Evolutionary conservation across 1,140 invertebrate species (phyloP).

Genomic region (Drosophila ercepeae): DNA sequence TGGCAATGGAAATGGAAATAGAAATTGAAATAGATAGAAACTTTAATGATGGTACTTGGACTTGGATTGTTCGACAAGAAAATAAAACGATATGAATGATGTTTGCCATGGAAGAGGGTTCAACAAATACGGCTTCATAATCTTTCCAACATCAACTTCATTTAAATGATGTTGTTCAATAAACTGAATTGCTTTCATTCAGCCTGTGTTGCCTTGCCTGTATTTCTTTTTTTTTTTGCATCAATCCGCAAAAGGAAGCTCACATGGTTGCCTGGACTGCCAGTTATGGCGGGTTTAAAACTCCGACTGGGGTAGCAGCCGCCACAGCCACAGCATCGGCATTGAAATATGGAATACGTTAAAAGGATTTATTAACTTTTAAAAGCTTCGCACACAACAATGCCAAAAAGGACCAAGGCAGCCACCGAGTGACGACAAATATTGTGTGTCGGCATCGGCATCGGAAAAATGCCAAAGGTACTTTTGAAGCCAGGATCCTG

Average conservation of each 20-base stretch:
- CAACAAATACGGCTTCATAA: constrained; percentile 69
- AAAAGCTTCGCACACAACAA: constrained; percentile 77
- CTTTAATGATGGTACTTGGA: constrained; percentile 44
- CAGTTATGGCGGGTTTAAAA: constrained; percentile 43
- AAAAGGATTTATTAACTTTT: constrained; percentile 82
- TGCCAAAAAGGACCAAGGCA: constrained; percentile 59
- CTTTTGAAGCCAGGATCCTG: not conserved
- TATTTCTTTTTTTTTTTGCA: constrained; percentile 20
- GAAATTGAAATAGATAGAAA: constrained; percentile 70
- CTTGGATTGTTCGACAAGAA: constrained; percentile 1
- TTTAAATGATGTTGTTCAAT: constrained; percentile 77
- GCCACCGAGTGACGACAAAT: constrained; percentile 39
- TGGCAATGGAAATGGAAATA: constrained; percentile 27
- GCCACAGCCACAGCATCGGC: constrained; percentile 28
- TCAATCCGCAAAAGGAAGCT: constrained; percentile 41
- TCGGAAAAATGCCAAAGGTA: constrained; percentile 34
- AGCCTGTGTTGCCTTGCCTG: constrained; percentile 1
- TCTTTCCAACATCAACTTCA: constrained; percentile 43
- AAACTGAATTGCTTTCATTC: constrained; percentile 76
- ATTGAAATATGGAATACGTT: constrained; percentile 81
- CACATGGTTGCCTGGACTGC: constrained; percentile 57
- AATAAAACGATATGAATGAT: constrained; percentile 61
- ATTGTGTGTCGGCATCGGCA: constrained; percentile 39
- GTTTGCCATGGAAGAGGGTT: constrained; percentile 11
- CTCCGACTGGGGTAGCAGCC: not conserved